Conservation (phyloP, 2,888 invertebrate genomes). For the Archips crataeganus region DNA sequence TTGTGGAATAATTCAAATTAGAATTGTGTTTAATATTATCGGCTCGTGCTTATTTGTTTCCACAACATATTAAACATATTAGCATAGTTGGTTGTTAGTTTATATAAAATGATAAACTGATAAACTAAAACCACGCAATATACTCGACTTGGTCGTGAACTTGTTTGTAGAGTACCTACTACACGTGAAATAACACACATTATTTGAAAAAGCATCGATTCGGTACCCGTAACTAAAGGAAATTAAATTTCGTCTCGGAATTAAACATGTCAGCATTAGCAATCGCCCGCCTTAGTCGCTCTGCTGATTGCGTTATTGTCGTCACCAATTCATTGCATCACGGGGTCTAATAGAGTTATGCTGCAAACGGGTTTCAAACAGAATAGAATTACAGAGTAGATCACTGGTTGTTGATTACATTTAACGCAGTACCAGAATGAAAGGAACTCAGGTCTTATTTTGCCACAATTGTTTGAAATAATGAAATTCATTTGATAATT, state of each 20-base stretch:
- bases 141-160: too few relatives aligned
- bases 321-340: conserved; percentile 57
- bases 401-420: conserved; percentile 46
- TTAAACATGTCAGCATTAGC: conserved; percentile 31
- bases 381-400: conserved; percentile 59
- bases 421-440: conserved; percentile 2
- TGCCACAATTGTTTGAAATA: background rate
- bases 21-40: too few relatives aligned
- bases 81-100: too few relatives aligned
- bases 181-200: too few relatives aligned
- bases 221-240: background rate
- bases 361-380: conserved; percentile 57
- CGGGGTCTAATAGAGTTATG: conserved; percentile 63
- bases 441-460: background rate
- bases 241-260: conserved; percentile 6
- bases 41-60: too few relatives aligned
- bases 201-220: background rate
- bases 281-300: conserved; percentile 40
- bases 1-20: too few relatives aligned
- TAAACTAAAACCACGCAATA: too few relatives aligned
- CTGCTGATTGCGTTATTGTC: conserved; percentile 55
- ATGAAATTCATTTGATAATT: background rate
- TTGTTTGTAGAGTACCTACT: too few relatives aligned
- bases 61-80: too few relatives aligned
- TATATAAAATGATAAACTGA: too few relatives aligned